These are phyloP conservation scores for Chlorocebus sabaeus DNA, from an alignment of 2,113 vertebrate species.

Conservation along the genomic window DNA sequence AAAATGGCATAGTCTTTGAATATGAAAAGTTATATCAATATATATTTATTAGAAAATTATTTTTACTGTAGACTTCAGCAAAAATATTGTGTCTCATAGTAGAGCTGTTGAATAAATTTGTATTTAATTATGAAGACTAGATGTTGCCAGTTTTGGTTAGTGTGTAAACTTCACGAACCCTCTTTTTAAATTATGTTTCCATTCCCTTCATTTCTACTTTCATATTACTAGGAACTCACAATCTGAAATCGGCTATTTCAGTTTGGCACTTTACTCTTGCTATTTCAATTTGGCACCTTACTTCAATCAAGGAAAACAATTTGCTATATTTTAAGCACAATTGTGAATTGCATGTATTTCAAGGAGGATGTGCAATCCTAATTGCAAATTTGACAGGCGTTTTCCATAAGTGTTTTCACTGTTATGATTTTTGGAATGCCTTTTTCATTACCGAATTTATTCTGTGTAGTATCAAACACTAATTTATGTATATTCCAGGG, in stretches of 20 bases:
- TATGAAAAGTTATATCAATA: neutral
- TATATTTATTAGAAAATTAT: neutral
- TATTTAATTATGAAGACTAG: neutral
- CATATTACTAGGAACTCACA: neutral
- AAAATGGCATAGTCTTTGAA: neutral
- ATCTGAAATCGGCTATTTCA: neutral
- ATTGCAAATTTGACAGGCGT: constrained; percentile 38
- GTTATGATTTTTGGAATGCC: constrained; percentile 33
- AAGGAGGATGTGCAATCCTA: neutral
- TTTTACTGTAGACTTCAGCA: neutral
- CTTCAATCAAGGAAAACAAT: constrained; percentile 41
- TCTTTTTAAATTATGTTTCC: neutral
- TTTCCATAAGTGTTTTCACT: constrained; percentile 25
- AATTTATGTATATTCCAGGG: neutral
- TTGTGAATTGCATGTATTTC: neutral
- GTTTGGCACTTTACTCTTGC: constrained; percentile 6
- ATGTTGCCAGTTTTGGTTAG: neutral
- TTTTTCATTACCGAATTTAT: constrained; percentile 56
- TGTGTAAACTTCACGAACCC: neutral
- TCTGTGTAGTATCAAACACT: neutral
- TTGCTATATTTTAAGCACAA: constrained; percentile 43
- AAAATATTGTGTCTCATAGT: neutral
- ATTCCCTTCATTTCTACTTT: neutral
- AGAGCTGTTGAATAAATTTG: neutral
- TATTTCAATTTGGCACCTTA: constrained; percentile 33